A percentile compares a stretch with the other conserved stretches of the same genome.
Conservation (phyloP, 2,888 invertebrate genomes). For the Noctuana brunneofusca region DNA sequence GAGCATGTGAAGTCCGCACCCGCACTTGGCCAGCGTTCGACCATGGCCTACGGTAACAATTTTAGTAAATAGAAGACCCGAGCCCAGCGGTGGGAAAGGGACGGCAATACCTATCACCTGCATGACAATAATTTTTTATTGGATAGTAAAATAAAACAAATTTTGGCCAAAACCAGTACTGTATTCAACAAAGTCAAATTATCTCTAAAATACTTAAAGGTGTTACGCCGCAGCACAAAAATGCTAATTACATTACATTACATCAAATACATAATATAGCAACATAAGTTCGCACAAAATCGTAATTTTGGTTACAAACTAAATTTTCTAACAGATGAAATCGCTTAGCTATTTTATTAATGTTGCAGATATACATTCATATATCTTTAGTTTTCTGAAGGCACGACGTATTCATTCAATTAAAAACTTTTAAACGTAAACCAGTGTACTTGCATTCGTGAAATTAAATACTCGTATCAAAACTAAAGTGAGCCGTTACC, state of each 20-base stretch:
- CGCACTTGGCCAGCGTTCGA: no score
- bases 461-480: neutral
- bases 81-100: no score
- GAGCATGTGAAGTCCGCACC: no score
- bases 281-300: conserved; percentile 2
- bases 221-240: conserved; percentile 33
- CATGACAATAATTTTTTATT: no score
- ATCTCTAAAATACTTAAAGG: conserved; percentile 28
- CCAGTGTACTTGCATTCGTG: neutral
- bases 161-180: conserved; percentile 28
- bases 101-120: no score
- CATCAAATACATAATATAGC: conserved; percentile 12
- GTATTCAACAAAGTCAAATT: conserved; percentile 31
- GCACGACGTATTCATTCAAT: neutral
- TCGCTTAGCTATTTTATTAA: neutral
- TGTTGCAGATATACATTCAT: neutral
- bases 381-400: neutral
- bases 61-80: no score
- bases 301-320: conserved; percentile 6
- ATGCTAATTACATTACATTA: conserved; percentile 31
- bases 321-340: neutral
- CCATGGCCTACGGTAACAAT: no score
- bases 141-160: conserved; percentile 9
- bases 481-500: conserved; percentile 13
- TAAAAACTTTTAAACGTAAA: neutral